A percentile compares a stretch with the other conserved stretches of the same genome.
phyloP scores from a whole-genome alignment of 2,797 vertebrate genomes.

The Rhabdophis nuchalis region DNA sequence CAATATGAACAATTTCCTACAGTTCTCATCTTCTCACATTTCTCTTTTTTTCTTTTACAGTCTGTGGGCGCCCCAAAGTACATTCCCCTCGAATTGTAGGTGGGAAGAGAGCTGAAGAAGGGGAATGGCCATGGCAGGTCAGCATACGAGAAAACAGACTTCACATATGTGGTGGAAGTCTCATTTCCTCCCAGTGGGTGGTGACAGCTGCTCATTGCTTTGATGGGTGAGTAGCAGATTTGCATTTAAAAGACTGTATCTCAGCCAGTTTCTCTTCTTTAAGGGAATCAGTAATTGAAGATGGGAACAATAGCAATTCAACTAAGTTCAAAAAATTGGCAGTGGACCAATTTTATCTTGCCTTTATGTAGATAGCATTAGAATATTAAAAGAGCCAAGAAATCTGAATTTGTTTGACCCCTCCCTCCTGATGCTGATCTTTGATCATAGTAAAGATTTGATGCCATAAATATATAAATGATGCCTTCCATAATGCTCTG shows the following conservation, averaged over 20 bases:
- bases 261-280: not conserved
- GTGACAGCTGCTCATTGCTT: conserved; percentile 75
- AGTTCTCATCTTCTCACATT: no score
- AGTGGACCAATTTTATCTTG: not conserved
- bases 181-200: conserved; percentile 73
- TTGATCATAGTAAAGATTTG: not conserved
- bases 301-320: not conserved
- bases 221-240: conserved; percentile 40
- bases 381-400: not conserved
- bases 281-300: not conserved
- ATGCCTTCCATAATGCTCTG: not conserved
- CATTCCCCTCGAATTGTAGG: conserved; percentile 57
- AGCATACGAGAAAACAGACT: conserved; percentile 48
- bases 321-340: not conserved
- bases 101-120: conserved; percentile 49
- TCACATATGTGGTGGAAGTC: conserved; percentile 75
- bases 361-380: not conserved
- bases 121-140: conserved; percentile 80
- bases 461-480: not conserved
- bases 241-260: no score
- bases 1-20: not conserved
- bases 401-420: not conserved
- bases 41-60: conserved; percentile 10
- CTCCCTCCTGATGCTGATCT: not conserved
- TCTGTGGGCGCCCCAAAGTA: conserved; percentile 49